Evolutionary conservation across 2,888 invertebrate genomes (phyloP), one percentile per base, ranked within the genome.

Genomic region (Epiblema foenella): DNA sequence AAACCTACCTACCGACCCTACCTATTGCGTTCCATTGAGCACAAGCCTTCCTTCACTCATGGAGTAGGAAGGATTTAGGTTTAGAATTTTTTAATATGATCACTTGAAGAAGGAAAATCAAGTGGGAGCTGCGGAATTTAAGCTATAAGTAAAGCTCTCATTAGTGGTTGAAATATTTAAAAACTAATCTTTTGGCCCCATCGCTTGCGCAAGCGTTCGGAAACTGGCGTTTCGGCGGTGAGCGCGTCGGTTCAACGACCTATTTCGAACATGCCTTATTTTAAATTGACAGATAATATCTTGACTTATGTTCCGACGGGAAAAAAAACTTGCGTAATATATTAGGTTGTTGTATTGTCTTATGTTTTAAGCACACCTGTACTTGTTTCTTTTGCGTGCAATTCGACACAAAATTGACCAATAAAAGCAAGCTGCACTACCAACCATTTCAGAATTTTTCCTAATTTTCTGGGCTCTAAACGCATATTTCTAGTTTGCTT

Each of bases 191-290:
- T 52, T 49, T 17, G 46, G 20, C 8, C 37, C 46, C 42, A 66
- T 66, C 70, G 37, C 52, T 62, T 56, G 68, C 62, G 68, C 39
- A 62, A 63, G 52, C 46, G 57, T 20, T 56, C 52, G 52, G 42
- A 64, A 63, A 54, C 64, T 10, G 64, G 64, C 64, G 52, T 64
- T 64, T 64, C 64, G 64, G 39, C 24, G 56, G 56, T 33, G 58
- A 49, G 58, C 29, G 52, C 64, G 29, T 39, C 17, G 39, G 69
- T 54, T 54, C 33, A 64, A 46, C 70, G 70, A 66, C 70, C 70
- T 17, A 70, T 66, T 70, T 70, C 70, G 70, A 70, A 57, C 70
- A 69, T 57, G 65, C 65, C 58, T 69, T 69, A 69, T 69, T 70
- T 66, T 66, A 66, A 68, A 62, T 70, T 59, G 70, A 65, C 70